phyloP scores from a whole-genome alignment of 2,113 vertebrate genomes.

The Petromus typicus region DNA sequence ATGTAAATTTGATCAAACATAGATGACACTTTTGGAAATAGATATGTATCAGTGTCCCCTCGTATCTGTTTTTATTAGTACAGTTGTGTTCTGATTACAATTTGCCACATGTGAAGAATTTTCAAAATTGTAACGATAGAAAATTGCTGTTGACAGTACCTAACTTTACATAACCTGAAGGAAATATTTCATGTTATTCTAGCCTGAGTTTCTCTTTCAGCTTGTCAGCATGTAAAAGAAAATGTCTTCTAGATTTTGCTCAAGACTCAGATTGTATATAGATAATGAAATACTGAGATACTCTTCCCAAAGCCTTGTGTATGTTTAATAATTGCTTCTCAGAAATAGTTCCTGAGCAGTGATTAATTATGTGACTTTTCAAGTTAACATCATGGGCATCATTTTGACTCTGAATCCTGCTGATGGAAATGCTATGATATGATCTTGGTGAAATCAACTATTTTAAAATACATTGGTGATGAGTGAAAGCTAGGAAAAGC shows the following conservation, averaged over 20 bases:
- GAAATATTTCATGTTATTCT: conserved; percentile 41
- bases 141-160: conserved; percentile 62
- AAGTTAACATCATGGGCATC: conserved; percentile 27
- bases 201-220: conserved; percentile 68
- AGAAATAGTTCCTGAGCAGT: conserved; percentile 35
- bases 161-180: conserved; percentile 54
- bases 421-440: conserved; percentile 56
- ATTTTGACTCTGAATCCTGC: conserved; percentile 20
- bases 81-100: conserved; percentile 41
- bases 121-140: conserved; percentile 62
- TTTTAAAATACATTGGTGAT: neutral
- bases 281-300: conserved; percentile 65
- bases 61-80: conserved; percentile 60
- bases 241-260: conserved; percentile 59
- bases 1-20: conserved; percentile 70
- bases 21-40: conserved; percentile 53
- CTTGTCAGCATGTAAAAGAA: conserved; percentile 32
- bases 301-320: neutral
- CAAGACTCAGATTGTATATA: conserved; percentile 62
- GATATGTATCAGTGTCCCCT: conserved; percentile 44
- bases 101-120: conserved; percentile 49
- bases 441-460: conserved; percentile 31
- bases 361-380: conserved; percentile 17
- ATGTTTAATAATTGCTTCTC: conserved; percentile 47
- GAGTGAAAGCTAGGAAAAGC: neutral